Evolutionary conservation across 1,140 invertebrate genomes (phyloP).

Genomic region (Campodea augens): DNA sequence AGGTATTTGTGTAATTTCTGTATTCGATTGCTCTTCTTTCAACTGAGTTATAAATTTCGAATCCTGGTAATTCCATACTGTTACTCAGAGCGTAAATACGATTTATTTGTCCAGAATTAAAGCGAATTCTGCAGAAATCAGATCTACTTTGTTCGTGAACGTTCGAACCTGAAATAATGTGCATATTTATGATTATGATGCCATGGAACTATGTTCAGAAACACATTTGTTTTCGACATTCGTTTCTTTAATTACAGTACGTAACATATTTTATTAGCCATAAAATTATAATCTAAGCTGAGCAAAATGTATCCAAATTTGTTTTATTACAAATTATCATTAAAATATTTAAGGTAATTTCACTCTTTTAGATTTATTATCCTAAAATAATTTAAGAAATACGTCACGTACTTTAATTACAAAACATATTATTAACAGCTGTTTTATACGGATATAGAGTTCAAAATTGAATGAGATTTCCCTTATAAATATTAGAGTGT

Average conservation of each 20-base stretch:
- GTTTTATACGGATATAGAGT: no score
- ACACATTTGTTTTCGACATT: neutral
- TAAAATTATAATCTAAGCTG: neutral
- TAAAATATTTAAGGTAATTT: slow-evolving; percentile 18
- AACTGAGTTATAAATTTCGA: slow-evolving; percentile 39
- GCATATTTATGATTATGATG: slow-evolving; percentile 1
- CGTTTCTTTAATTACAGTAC: slow-evolving; percentile 6
- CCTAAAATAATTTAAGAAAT: no score
- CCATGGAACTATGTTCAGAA: no score
- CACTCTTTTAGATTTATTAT: no score
- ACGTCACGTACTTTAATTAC: no score
- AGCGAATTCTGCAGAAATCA: slow-evolving; percentile 50
- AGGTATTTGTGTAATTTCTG: slow-evolving; percentile 23
- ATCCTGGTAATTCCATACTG: slow-evolving; percentile 44
- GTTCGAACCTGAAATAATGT: slow-evolving; percentile 32
- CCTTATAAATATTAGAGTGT: no score
- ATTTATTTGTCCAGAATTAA: slow-evolving; percentile 41
- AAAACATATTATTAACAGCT: no score
- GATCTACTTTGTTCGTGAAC: slow-evolving; percentile 39
- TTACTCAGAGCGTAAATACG: slow-evolving; percentile 47
- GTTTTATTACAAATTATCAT: neutral
- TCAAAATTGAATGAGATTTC: no score
- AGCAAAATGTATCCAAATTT: neutral
- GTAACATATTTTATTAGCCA: neutral
- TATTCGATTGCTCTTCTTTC: slow-evolving; percentile 22